Base-by-base conservation (phyloP, 1,140 invertebrate genomes). In the Capitella teleta region DNA sequence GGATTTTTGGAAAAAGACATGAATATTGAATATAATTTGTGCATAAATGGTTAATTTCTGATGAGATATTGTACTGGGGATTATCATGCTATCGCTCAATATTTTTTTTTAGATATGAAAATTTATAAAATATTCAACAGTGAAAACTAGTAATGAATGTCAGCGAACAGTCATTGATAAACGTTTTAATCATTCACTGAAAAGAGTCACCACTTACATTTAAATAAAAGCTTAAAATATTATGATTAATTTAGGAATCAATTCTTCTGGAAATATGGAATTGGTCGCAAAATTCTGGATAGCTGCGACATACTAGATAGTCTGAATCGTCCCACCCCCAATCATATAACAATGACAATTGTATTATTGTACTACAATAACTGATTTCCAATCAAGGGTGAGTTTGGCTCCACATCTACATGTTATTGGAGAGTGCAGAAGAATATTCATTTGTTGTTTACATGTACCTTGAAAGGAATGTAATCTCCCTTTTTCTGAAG, bases 401-500 rank as follows among this genome's bases (percentile, higher is more conserved):
- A 16, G 32, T 34, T 16, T 34, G 16, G 32, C 32, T 34, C 10
- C 32, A 34, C 32, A 25, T 26, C 16, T 25, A 16, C 25, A 26
- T 46, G 28, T 28, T 42, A 14, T 3, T 14, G 23, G 18, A 28
- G 26, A 28, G n/a, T n/a, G 5, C 24, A n/a, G 5, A 26, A 2
- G 16, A 12, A 12, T 34, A 47, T 2, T 30, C 5, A 41, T 28
- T n/a, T n/a, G 30, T 10, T 10, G 16, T 6, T 49, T 41, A n/a
- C 26, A n/a, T 40, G 18, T 40, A 10, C 5, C 14, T 21, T 41
- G 57, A 62, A 3, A 68, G 72, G 53, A 77, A 80, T 58, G 81
- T 82, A 80, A 72, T 81, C 3, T 81, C 80, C 3, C 76, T 77
- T 14, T 53, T 68, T 21, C 52, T 82, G 10, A 60, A 74, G 36